Evolutionary conservation across 2,888 invertebrate genomes (phyloP), one percentile per base, ranked within the genome.

Genomic region (Steromphala cineraria): DNA sequence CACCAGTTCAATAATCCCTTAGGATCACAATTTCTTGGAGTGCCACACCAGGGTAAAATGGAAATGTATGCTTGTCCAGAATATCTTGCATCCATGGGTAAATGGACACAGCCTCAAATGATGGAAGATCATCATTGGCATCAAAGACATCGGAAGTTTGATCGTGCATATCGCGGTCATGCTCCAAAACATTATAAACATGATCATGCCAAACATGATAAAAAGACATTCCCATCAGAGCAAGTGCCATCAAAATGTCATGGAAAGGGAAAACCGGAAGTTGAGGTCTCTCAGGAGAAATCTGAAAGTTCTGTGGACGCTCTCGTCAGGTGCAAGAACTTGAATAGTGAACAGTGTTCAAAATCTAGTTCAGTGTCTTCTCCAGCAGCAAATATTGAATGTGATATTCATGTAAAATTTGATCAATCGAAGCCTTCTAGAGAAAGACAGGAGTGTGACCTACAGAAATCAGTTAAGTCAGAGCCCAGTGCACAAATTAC

Each of bases 241-340:
- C 55, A 56, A 75, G 80, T 75, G 53, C 52, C 36, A 79, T 80
- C 40, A 3, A 28, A 74, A 62, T 75, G 55, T 19, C n/a, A 52
- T 67, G 24, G 46, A 46, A 46, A 46, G 46, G 46, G 46, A 8
- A 46, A 46, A 10, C 46, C 5, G 46, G 10, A 46, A 1, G 10
- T 5, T 10, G 10, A 46, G 1, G 46, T 46, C 46, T 46, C 24
- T 56, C 62, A 53, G 62, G 75, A 75, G 15, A 62, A 15, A 62
- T 62, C 62, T 13, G 28, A 62, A 62, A 24, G 15, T 62, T 17
- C 62, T 15, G n/a, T 15, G 15, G 62, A 62, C 10, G 28, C 28
- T 46, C 13, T 46, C 13, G 46, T 46, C 10, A 13, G 13, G 7
- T 46, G 46, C 13, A 46, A 46, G 10, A 46, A 46, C 5, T 1